Evolutionary conservation across 2,113 vertebrate species (phyloP).

Genomic region (Galbula dea): DNA sequence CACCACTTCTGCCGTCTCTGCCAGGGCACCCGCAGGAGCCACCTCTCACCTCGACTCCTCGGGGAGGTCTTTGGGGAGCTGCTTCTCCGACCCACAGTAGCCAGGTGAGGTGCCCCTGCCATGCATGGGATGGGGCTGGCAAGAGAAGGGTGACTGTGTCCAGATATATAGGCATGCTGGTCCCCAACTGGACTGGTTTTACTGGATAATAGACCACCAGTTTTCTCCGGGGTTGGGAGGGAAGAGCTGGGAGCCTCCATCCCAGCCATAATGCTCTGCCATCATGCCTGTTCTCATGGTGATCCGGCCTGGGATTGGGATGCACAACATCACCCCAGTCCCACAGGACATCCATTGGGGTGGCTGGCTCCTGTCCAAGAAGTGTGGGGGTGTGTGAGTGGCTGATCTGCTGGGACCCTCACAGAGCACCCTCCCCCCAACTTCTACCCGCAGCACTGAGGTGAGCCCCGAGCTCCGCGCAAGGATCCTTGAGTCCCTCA

Average conservation of each 20-base stretch:
- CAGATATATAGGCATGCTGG: accelerated
- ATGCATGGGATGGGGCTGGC: accelerated
- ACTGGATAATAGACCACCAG: not conserved
- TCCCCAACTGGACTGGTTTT: not conserved
- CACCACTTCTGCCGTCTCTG: conserved; percentile 71
- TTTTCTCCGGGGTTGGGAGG: accelerated
- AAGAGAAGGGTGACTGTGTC: not conserved
- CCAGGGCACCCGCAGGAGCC: conserved; percentile 53
- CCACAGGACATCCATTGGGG: not conserved
- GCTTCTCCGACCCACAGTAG: conserved; percentile 60
- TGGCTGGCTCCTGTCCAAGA: not conserved
- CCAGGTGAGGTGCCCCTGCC: conserved; percentile 68
- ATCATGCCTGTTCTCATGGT: accelerated
- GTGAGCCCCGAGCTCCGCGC: conserved; percentile 73
- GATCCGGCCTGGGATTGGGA: not conserved
- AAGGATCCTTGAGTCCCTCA: conserved; percentile 79
- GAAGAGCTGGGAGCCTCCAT: not conserved
- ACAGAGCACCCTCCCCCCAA: not conserved
- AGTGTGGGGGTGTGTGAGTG: accelerated
- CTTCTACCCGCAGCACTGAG: conserved; percentile 58
- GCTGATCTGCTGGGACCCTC: not conserved
- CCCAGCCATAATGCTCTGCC: not conserved
- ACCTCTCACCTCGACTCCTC: conserved; percentile 57
- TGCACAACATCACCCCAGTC: accelerated
- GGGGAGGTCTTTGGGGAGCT: conserved; percentile 73